These are phyloP conservation scores for Ariolimax columbianus DNA, from an alignment of 2,888 invertebrate genomes.

Conservation along the genomic window DNA sequence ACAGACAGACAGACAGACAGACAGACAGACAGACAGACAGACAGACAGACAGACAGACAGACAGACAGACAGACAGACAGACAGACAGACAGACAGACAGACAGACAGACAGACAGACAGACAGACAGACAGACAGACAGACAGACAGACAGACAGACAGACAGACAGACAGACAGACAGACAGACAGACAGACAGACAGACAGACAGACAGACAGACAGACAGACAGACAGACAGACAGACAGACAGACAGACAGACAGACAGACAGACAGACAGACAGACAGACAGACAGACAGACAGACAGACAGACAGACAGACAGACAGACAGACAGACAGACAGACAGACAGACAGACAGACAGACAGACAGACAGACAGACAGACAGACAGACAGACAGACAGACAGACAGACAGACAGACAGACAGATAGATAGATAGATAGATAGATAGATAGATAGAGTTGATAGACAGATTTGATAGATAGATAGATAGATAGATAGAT, in stretches of 20 bases:
- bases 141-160: slow-evolving; percentile 22
- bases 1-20: too few relatives aligned
- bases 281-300: background rate
- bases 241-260: slow-evolving; percentile 19
- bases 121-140: slow-evolving; percentile 16
- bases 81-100: background rate
- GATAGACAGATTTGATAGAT: background rate
- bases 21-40: too few relatives aligned
- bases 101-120: slow-evolving; percentile 26
- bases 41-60: too few relatives aligned
- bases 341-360: slow-evolving; percentile 1
- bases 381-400: slow-evolving; percentile 10
- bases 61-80: too few relatives aligned
- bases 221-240: slow-evolving; percentile 4
- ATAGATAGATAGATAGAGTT: too few relatives aligned
- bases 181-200: slow-evolving; percentile 32
- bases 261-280: background rate
- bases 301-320: too few relatives aligned
- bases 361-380: background rate
- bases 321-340: background rate
- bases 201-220: slow-evolving; percentile 24
- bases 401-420: too few relatives aligned
- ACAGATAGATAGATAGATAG: too few relatives aligned
- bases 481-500: too few relatives aligned
- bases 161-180: slow-evolving; percentile 26